Evolutionary conservation across 2,888 invertebrate species (phyloP).

Genomic region (Drosophila peninsularis): DNA sequence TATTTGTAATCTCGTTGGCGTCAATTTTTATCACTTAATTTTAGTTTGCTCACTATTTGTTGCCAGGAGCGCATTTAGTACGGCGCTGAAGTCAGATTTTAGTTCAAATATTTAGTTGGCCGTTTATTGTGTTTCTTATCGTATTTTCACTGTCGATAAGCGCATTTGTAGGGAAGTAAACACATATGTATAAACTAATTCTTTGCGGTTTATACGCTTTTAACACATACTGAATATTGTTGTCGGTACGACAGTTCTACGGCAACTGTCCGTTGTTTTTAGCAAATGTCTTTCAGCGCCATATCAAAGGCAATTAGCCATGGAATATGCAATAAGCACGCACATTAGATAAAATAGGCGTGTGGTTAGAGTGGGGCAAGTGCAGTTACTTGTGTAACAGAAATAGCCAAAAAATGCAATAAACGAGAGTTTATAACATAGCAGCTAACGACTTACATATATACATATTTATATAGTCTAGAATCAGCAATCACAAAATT

Average conservation of each 20-base stretch:
- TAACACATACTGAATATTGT: background rate
- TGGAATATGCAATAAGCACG: slow-evolving; percentile 50
- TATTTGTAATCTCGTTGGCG: slow-evolving; percentile 29
- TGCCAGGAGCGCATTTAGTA: slow-evolving; percentile 44
- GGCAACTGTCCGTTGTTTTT: slow-evolving; percentile 23
- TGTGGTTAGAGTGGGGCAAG: slow-evolving; percentile 3
- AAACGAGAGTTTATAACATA: background rate
- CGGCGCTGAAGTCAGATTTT: slow-evolving; percentile 19
- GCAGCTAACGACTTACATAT: background rate
- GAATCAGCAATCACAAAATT: slow-evolving; percentile 7
- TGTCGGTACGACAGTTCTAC: slow-evolving; percentile 9
- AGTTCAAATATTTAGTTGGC: slow-evolving; percentile 24
- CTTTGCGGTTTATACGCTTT: slow-evolving; percentile 14
- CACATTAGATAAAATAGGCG: slow-evolving; percentile 37
- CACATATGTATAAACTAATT: background rate
- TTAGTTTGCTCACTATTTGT: slow-evolving; percentile 28
- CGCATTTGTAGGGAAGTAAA: slow-evolving; percentile 4
- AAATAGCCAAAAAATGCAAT: background rate
- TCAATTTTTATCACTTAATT: slow-evolving; percentile 16
- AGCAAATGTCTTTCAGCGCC: slow-evolving; percentile 26
- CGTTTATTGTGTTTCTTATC: slow-evolving; percentile 45
- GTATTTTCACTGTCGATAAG: slow-evolving; percentile 45
- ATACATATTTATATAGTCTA: background rate
- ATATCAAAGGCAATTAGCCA: slow-evolving; percentile 32
- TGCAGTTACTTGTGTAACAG: background rate